Conservation (phyloP, 2,888 invertebrate genomes). For the Toxonevra muliebris region DNA sequence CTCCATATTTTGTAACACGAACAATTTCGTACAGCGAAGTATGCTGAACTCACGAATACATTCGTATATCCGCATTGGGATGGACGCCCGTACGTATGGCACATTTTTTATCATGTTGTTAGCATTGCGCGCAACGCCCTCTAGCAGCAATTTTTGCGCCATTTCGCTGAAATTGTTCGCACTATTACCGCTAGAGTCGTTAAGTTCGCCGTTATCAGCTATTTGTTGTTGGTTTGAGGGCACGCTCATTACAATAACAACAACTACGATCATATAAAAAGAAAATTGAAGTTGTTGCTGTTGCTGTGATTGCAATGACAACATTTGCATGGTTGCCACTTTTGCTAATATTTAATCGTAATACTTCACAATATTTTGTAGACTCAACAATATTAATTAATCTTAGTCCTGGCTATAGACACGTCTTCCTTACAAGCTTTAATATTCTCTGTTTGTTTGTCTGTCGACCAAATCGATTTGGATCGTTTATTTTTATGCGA, state of each 20-base stretch:
- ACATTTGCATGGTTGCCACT: too few species aligned
- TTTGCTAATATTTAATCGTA: too few species aligned
- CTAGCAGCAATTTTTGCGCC: conserved; percentile 30
- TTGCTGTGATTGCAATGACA: too few species aligned
- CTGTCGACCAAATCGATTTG: too few species aligned
- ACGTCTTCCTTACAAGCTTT: too few species aligned
- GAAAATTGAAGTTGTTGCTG: too few species aligned
- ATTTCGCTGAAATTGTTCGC: conserved; percentile 10
- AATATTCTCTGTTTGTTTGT: too few species aligned
- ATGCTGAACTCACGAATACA: conserved; percentile 64
- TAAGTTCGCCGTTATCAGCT: conserved; percentile 13
- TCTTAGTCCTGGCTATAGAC: not conserved
- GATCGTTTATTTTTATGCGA: too few species aligned
- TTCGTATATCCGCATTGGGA: conserved; percentile 61
- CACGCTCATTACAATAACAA: conserved; percentile 27
- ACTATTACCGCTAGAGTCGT: conserved; percentile 27
- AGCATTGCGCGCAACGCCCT: conserved; percentile 31
- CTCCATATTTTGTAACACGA: conserved; percentile 68
- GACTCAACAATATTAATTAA: not conserved
- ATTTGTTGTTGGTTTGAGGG: conserved; percentile 39
- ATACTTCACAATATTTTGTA: not conserved
- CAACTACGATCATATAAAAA: too few species aligned
- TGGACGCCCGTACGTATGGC: conserved; percentile 59
- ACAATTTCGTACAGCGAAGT: conserved; percentile 69
- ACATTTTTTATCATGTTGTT: conserved; percentile 45